Percentiles rank a stretch among this genome's conserved stretches.
These are phyloP conservation scores for Diarsia mendica DNA, from an alignment of 2,888 invertebrate species.

Conservation along the genomic window DNA sequence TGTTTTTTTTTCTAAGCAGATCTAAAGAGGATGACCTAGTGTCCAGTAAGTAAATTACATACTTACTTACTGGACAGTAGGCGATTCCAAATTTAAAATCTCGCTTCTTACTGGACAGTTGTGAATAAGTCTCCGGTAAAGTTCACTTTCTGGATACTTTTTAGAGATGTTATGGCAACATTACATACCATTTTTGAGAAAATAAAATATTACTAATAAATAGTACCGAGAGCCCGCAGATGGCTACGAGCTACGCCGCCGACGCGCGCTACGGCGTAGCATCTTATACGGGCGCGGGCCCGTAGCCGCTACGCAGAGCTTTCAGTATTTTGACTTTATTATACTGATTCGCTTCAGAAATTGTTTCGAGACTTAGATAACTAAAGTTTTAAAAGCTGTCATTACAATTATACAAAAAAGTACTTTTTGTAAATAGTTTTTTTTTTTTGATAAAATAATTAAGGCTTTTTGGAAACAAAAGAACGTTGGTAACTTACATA, in stretches of 20 bases:
- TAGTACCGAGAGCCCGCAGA: neutral
- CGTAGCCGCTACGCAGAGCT: constrained; percentile 35
- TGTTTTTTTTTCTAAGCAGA: too few relatives aligned
- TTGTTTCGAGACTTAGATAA: too few relatives aligned
- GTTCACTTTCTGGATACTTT: too few relatives aligned
- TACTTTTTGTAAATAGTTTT: neutral
- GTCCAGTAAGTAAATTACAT: too few relatives aligned
- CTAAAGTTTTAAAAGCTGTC: neutral
- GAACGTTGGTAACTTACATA: neutral
- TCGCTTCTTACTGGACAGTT: too few relatives aligned
- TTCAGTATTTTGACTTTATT: constrained; percentile 38
- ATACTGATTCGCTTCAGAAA: neutral
- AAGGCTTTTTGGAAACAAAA: neutral
- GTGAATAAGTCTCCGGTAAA: too few relatives aligned
- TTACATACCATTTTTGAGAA: too few relatives aligned
- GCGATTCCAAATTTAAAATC: too few relatives aligned
- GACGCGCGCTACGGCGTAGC: constrained; percentile 58
- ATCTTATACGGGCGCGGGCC: constrained; percentile 15
- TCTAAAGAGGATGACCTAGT: too few relatives aligned
- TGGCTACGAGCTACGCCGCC: constrained; percentile 53
- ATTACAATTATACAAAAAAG: neutral
- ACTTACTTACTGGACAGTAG: too few relatives aligned
- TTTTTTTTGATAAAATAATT: neutral
- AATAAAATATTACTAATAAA: neutral
- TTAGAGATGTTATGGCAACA: too few relatives aligned